Evolutionary conservation across 2,113 vertebrate species (phyloP).

Genomic region (Mugil cephalus): DNA sequence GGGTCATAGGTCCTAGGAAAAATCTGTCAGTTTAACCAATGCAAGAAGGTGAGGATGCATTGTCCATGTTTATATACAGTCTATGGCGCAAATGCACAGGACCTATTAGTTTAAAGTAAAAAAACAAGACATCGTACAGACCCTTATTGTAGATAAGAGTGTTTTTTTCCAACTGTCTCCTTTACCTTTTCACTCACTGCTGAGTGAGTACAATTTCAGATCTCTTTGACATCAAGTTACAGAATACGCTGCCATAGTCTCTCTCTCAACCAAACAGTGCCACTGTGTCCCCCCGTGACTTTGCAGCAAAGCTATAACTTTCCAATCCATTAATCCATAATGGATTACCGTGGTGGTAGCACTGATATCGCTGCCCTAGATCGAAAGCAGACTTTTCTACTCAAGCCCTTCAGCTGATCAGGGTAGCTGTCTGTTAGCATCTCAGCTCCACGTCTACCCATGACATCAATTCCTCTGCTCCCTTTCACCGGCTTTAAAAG

Average conservation of each 20-base stretch:
- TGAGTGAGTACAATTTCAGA: neutral
- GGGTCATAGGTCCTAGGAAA: too few relatives aligned
- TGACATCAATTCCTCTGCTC: neutral
- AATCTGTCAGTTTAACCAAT: too few relatives aligned
- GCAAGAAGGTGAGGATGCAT: too few relatives aligned
- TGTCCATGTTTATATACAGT: too few relatives aligned
- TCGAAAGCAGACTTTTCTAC: constrained; percentile 4
- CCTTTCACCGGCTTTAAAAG: neutral
- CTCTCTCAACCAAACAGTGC: constrained; percentile 5
- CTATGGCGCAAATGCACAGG: too few relatives aligned
- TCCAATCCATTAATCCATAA: constrained; percentile 45
- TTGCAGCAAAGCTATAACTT: constrained; percentile 33
- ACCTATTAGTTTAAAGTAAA: too few relatives aligned
- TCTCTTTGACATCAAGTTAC: neutral
- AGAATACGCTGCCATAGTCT: neutral
- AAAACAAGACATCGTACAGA: neutral
- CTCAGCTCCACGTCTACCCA: neutral
- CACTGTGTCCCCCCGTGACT: constrained; percentile 28
- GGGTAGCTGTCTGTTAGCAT: neutral
- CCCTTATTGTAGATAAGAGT: neutral
- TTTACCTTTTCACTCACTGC: neutral
- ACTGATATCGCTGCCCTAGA: constrained; percentile 27
- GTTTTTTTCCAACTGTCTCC: neutral
- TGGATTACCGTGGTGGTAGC: constrained; percentile 23
- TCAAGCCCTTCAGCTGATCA: neutral